Evolutionary conservation across 2,113 vertebrate genomes (phyloP).

Genomic region (Synodontis membranacea): DNA sequence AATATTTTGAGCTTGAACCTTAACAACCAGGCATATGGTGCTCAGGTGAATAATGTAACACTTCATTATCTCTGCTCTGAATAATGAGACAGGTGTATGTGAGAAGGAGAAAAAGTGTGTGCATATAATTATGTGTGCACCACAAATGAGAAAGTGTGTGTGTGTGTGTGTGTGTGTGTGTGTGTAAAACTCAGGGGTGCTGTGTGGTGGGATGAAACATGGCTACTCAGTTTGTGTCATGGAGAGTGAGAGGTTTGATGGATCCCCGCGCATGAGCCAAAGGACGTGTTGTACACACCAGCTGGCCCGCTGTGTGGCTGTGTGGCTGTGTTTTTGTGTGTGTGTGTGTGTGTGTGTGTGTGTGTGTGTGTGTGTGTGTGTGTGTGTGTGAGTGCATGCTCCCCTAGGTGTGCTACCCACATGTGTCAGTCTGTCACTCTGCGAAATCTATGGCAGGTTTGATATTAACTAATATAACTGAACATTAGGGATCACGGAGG

Average conservation of each 20-base stretch:
- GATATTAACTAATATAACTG: slow-evolving; percentile 30
- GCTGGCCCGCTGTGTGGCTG: slow-evolving; percentile 49
- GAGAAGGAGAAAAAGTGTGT: neutral
- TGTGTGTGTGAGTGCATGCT: neutral
- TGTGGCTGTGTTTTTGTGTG: slow-evolving; percentile 6
- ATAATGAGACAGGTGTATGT: slow-evolving; percentile 26
- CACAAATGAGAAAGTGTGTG: neutral
- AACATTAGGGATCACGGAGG: slow-evolving; percentile 9
- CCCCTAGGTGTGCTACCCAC: slow-evolving; percentile 26
- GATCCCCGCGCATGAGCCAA: slow-evolving; percentile 32
- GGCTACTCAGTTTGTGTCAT: slow-evolving; percentile 16
- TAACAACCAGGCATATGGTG: neutral
- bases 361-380: slow-evolving; percentile 9
- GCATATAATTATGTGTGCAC: neutral
- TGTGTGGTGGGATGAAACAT: slow-evolving; percentile 6
- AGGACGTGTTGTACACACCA: slow-evolving; percentile 52
- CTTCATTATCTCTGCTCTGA: slow-evolving; percentile 22
- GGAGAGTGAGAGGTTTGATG: slow-evolving; percentile 35
- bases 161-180: neutral
- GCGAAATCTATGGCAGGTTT: slow-evolving; percentile 18
- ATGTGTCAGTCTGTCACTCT: slow-evolving; percentile 37
- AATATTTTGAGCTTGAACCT: neutral
- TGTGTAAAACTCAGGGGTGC: neutral
- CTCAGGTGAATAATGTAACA: slow-evolving; percentile 16
- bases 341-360: slow-evolving; percentile 36